Conservation (phyloP, 2,797 vertebrate species). For the Sciurus carolinensis region DNA sequence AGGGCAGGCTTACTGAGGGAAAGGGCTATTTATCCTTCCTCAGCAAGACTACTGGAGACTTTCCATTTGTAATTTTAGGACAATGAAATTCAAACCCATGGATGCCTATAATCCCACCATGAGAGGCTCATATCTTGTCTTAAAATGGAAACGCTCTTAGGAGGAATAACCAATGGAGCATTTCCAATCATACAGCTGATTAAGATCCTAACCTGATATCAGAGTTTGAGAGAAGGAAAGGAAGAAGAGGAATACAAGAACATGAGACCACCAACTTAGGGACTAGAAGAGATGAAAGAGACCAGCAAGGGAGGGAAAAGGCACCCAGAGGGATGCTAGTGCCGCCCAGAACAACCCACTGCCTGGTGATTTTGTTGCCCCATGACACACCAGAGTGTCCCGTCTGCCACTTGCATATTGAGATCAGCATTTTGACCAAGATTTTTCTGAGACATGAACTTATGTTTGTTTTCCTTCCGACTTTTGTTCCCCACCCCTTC, state of each 20-base stretch:
- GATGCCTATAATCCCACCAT: not conserved
- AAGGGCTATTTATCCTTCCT: not conserved
- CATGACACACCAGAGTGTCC: not conserved
- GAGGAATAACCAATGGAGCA: not conserved
- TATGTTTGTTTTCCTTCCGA: not conserved
- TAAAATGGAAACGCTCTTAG: not conserved
- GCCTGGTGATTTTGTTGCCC: not conserved
- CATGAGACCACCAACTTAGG: not conserved
- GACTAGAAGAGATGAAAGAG: not conserved
- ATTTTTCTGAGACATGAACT: not conserved
- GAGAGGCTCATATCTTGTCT: constrained; percentile 14
- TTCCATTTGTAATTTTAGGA: not conserved
- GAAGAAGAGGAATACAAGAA: not conserved
- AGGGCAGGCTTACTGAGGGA: not conserved
- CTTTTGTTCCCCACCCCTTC: not conserved
- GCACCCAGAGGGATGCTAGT: not conserved
- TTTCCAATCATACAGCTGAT: not conserved
- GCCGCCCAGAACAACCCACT: not conserved
- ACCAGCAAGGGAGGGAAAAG: not conserved
- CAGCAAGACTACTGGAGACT: not conserved
- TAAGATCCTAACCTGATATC: not conserved
- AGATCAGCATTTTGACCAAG: constrained; percentile 13
- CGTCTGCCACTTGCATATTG: not conserved
- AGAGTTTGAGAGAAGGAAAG: not conserved
- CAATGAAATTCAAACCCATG: not conserved